These are phyloP conservation scores for Trichosurus vulpecula DNA, from an alignment of 2,797 vertebrate genomes.

Conservation along the genomic window DNA sequence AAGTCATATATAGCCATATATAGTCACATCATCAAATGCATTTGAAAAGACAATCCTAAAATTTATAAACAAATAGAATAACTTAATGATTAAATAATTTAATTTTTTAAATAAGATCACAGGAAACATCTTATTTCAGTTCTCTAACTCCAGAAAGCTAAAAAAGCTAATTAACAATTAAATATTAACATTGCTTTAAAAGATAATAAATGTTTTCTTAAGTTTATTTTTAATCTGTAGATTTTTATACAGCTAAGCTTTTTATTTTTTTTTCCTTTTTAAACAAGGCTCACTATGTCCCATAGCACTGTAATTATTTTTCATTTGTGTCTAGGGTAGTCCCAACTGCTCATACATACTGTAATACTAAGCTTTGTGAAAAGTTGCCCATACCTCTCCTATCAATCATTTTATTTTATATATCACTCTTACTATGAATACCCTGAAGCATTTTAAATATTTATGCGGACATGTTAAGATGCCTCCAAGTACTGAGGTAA, in stretches of 20 bases:
- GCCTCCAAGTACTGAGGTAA: conserved; percentile 66
- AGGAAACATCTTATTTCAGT: conserved; percentile 41
- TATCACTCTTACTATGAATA: conserved; percentile 58
- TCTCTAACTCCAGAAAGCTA: background rate
- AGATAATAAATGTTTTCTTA: conserved; percentile 22
- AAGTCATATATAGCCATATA: too few relatives aligned
- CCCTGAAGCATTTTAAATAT: conserved; percentile 70
- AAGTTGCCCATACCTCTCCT: conserved; percentile 39
- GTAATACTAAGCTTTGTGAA: conserved; percentile 51
- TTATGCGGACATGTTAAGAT: conserved; percentile 62
- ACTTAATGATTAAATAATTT: conserved; percentile 30
- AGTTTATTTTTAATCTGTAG: conserved; percentile 10
- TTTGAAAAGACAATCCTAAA: conserved; percentile 32
- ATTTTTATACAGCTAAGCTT: conserved; percentile 18
- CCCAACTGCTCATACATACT: conserved; percentile 30
- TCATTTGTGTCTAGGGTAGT: conserved; percentile 37
- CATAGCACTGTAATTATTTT: conserved; percentile 46
- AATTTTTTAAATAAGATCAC: conserved; percentile 1
- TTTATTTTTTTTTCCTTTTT: conserved; percentile 14
- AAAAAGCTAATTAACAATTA: conserved; percentile 44
- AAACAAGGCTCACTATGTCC: conserved; percentile 13
- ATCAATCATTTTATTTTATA: conserved; percentile 70
- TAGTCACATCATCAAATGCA: conserved; percentile 37
- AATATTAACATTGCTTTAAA: conserved; percentile 36
- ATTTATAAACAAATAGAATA: conserved; percentile 39